Base-by-base conservation (phyloP, 2,113 vertebrate species). In the Rostratula benghalensis region DNA sequence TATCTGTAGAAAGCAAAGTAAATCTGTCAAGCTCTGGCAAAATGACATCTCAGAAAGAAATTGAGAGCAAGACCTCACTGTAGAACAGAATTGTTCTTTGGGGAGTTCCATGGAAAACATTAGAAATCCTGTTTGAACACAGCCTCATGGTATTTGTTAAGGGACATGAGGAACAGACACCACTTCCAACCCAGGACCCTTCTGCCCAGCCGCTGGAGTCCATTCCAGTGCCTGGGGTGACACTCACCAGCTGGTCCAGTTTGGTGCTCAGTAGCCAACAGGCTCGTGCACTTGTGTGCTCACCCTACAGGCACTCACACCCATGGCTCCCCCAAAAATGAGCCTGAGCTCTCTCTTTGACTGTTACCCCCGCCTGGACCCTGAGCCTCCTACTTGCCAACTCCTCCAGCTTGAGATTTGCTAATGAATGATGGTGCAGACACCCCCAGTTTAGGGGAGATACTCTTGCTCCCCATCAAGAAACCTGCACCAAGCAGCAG, bases 301-400 rank as follows among this genome's bases (percentile, higher is more conserved):
- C 14, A 61, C n/a, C 8, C 10, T 25, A 24, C 16, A 76, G 30
- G 39, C 23, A 30, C 28, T 53, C 46, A 53, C 20, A 46, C 8
- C 53, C 3, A 1, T 10, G 14, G 14, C 12, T 64, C 22, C 10
- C 4, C 9, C 11, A 48, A 1, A 41, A 18, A 61, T 9, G 56
- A 63, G 20, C n/a, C n/a, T 0, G 0, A 69, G 8, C 39, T 16
- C 16, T 41, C 23, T 69, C 20, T 10, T 20, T 59, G 22, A 7
- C 33, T n/a, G 19, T 60, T 33, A 53, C 18, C 9, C 14, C 37
- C 45, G 37, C 39, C 19, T 39, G 19, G 14, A 60, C 18, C 18
- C 60, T 50, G 35, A 21, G 15, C 45, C 48, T 71, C 30, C 30
- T 56, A 35, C 24, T 50, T 65, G 17, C 28, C 3, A 2, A 28